Conservation (phyloP, 1,140 invertebrate genomes). For the Drosophila pseudoananassae region DNA sequence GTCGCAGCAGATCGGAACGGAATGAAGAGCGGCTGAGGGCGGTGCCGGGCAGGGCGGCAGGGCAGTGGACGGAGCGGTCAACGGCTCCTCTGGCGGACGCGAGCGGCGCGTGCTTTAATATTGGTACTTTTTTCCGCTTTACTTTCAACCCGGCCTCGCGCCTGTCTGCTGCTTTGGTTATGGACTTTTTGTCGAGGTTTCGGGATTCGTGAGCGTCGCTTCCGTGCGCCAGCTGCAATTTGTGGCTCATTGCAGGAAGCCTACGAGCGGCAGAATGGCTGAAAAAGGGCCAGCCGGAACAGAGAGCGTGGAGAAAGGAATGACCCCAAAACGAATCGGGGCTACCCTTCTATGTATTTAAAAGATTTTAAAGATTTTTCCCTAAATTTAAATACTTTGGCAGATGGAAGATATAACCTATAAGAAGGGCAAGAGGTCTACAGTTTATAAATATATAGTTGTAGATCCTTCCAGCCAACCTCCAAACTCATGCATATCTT, state of each 20-base stretch:
- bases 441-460: no score
- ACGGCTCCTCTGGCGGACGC: constrained; percentile 29
- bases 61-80: constrained; percentile 16
- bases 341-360: constrained; percentile 21
- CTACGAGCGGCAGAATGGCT: constrained; percentile 18
- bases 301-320: constrained; percentile 33
- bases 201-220: constrained; percentile 67
- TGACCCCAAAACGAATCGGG: constrained; percentile 11
- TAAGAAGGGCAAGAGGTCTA: no score
- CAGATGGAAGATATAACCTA: no score
- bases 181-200: constrained; percentile 45
- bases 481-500: neutral
- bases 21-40: constrained; percentile 2
- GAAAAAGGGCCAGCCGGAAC: constrained; percentile 70
- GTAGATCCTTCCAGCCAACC: neutral
- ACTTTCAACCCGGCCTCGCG: constrained; percentile 29
- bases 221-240: constrained; percentile 80
- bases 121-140: constrained; percentile 11
- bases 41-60: constrained; percentile 7
- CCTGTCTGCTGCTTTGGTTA: constrained; percentile 19
- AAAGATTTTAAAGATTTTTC: neutral
- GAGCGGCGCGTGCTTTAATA: constrained; percentile 76
- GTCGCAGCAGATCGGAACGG: constrained; percentile 71
- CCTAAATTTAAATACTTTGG: neutral
- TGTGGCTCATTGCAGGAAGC: constrained; percentile 60